A percentile compares a stretch with the other conserved stretches of the same genome.
Conservation (phyloP, 2,113 vertebrate genomes). For the Eublepharis macularius region DNA sequence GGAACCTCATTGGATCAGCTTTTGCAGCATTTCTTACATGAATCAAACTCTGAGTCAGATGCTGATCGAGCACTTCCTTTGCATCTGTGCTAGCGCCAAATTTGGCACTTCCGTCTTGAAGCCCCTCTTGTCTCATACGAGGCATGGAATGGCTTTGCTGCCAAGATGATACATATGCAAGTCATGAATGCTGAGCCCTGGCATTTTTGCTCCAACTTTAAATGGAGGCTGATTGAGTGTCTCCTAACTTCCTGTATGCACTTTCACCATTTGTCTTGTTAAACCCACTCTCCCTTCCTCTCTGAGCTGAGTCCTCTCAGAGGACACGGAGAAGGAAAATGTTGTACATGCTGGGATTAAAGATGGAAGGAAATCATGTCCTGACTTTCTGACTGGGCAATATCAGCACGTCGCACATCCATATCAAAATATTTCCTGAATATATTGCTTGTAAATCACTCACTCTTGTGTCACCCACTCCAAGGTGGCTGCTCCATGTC, state of each 20-base stretch:
- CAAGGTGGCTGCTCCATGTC: background rate
- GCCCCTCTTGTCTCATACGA: background rate
- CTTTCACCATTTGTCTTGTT: background rate
- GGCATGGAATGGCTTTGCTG: background rate
- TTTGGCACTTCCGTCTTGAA: constrained; percentile 56
- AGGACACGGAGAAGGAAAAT: background rate
- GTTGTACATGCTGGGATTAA: background rate
- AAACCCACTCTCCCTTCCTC: background rate
- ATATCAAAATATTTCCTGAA: fast-evolving
- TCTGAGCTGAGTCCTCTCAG: background rate
- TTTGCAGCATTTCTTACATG: background rate
- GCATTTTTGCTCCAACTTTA: background rate
- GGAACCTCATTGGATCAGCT: constrained; percentile 16
- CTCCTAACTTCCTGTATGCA: background rate
- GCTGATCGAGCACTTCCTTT: constrained; percentile 25
- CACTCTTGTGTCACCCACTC: background rate
- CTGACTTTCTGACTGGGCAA: background rate
- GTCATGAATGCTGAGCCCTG: constrained; percentile 24
- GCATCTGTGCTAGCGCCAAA: constrained; percentile 44
- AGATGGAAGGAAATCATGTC: fast-evolving
- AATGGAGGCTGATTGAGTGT: background rate
- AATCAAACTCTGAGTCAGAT: constrained; percentile 45
- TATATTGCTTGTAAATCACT: background rate
- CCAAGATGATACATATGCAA: background rate
- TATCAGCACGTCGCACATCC: background rate